Base-by-base conservation (phyloP, 2,888 invertebrate genomes). In the Neoascia interrupta region DNA sequence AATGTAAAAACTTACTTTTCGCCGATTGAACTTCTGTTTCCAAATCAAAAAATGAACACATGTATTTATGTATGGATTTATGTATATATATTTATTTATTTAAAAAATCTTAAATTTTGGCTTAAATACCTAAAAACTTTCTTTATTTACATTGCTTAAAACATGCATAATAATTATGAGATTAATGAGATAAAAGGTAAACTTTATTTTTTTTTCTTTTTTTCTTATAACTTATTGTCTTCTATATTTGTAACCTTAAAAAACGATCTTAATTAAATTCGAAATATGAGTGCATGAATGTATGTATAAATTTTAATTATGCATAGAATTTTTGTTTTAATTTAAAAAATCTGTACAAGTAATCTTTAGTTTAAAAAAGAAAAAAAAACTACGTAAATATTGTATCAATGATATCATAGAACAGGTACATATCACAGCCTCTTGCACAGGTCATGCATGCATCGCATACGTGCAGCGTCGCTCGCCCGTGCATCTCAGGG, bases 341-440 rank as follows among this genome's bases (percentile, higher is more conserved):
- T n/a, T n/a, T n/a, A n/a, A n/a, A n/a, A n/a, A n/a, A n/a, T n/a
- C n/a, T n/a, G n/a, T n/a, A n/a, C n/a, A n/a, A n/a, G n/a, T n/a
- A n/a, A n/a, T n/a, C n/a, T n/a, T n/a, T n/a, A n/a, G n/a, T n/a
- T n/a, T n/a, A n/a, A n/a, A n/a, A n/a, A n/a, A n/a, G n/a, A n/a
- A n/a, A n/a, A n/a, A n/a, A n/a, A n/a, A 26, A 26, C 8, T 8
- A 8, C 26, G 26, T 79, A 79, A 72, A 66, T 79, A 66, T 70
- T 61, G 41, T 61, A 66, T 61, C 34, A 64, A 79, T 61, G 53
- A 68, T 79, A 73, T 68, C 66, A 66, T 73, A 75, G 82, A 81
- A 84, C 87, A 86, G 87, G 87, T 87, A 87, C 85, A 85, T 85
- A 87, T 87, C 87, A 87, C 87, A 87, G 87, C 87, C 87, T 84